These are phyloP conservation scores for Podiceps cristatus DNA, from an alignment of 2,113 vertebrate genomes.

Conservation along the genomic window DNA sequence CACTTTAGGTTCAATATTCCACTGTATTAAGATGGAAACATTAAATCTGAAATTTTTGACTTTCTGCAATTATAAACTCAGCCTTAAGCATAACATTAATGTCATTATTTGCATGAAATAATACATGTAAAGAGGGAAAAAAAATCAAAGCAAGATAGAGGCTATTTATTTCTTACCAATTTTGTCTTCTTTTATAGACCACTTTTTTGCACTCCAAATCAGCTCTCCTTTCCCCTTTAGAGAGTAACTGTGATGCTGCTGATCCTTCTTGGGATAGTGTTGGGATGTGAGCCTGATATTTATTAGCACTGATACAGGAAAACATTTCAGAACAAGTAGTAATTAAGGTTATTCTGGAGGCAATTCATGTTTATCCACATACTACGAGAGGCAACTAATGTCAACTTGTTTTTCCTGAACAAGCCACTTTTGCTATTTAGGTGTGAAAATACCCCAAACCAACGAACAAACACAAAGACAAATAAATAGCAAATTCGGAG, in stretches of 20 bases:
- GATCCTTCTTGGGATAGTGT: background rate
- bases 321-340: background rate
- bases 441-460: background rate
- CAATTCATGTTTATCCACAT: background rate
- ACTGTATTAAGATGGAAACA: background rate
- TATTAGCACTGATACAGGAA: background rate
- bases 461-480: background rate
- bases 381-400: background rate
- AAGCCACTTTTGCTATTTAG: background rate
- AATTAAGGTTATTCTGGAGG: background rate
- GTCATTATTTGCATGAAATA: conserved; percentile 7
- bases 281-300: background rate
- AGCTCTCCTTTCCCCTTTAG: background rate
- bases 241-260: background rate
- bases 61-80: conserved; percentile 36
- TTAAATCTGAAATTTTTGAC: background rate
- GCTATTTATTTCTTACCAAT: background rate
- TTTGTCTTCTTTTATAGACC: background rate
- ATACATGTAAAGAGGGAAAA: background rate
- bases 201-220: background rate
- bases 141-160: background rate
- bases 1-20: background rate
- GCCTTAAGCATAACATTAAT: background rate
- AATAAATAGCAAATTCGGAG: background rate
- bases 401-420: background rate